Base-by-base conservation (phyloP, 2,888 invertebrate genomes). In the Tridacna gigas region DNA sequence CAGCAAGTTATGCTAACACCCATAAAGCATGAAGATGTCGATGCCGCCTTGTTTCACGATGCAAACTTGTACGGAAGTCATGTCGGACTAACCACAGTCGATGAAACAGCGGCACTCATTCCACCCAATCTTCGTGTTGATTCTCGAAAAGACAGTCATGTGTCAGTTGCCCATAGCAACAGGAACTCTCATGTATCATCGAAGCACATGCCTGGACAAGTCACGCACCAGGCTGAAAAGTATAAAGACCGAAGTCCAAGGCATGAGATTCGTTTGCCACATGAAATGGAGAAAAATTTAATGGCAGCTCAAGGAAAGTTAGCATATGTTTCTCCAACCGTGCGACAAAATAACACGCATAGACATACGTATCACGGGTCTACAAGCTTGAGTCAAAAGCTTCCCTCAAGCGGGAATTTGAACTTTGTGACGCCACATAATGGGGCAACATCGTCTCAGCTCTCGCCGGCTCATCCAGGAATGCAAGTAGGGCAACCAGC, bases 11-110 rank as follows among this genome's bases (percentile, higher is more conserved):
- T 89, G 61, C 89, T 93, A 69, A 92, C 91, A 26, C 92, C 92
- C 18, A 92, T 93, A 74, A 94, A 94, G 82, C 92, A 93, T 75
- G 94, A 94, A 80, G 91, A 91, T n/a, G 75, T 91, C 28, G 90
- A 90, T 80, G 81, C 78, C 51, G 82, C 79, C 25, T 47, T 83
- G 66, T 74, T 89, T 13, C 85, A 80, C 75, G 89, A 88, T 20
- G 80, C 88, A 18, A 83, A 85, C 60, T 65, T 83, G 79, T 81
- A 80, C 67, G 79, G 79, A 11, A 84, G 82, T 71, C 82, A 79
- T 60, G 56, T 78, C 20, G 76, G 75, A 22, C 74, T 80, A 26
- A 69, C 77, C 20, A 80, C 86, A 13, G 73, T 79, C 7, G 81
- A 79, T 75, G 84, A 88, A 37, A 82, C 88, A 51, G 80, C 87